These are phyloP conservation scores for Danio jaintianensis DNA, from an alignment of 2,797 vertebrate species.

Conservation along the genomic window DNA sequence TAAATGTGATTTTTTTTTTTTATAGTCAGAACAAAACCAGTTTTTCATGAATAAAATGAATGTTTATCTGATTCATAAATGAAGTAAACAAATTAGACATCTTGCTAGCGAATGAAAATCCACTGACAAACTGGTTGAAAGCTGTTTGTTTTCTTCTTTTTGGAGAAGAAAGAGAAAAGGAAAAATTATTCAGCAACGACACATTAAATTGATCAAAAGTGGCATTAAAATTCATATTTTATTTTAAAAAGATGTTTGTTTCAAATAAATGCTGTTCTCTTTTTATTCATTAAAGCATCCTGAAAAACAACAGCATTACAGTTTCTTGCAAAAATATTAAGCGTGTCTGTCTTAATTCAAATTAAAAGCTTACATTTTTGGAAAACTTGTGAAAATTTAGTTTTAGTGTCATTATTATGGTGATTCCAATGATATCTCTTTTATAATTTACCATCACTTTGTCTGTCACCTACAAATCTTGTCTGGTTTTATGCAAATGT, in stretches of 20 bases:
- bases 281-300: neutral
- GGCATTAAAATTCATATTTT: neutral
- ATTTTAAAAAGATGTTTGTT: no score
- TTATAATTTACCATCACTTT: no score
- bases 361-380: no score
- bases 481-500: no score
- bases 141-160: neutral
- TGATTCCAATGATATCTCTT: no score
- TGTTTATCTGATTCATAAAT: neutral
- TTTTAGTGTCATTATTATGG: no score
- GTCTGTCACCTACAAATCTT: no score
- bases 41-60: neutral
- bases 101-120: neutral
- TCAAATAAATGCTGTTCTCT: no score
- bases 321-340: no score
- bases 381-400: no score
- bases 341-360: no score
- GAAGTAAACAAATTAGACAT: constrained; percentile 4
- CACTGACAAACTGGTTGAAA: neutral
- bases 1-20: neutral
- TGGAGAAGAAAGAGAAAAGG: neutral
- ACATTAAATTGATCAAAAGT: neutral
- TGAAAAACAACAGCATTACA: neutral
- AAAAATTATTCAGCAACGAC: neutral
- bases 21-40: neutral